phyloP scores from a whole-genome alignment of 1,140 invertebrate genomes.

The Drosophila ambigua region DNA sequence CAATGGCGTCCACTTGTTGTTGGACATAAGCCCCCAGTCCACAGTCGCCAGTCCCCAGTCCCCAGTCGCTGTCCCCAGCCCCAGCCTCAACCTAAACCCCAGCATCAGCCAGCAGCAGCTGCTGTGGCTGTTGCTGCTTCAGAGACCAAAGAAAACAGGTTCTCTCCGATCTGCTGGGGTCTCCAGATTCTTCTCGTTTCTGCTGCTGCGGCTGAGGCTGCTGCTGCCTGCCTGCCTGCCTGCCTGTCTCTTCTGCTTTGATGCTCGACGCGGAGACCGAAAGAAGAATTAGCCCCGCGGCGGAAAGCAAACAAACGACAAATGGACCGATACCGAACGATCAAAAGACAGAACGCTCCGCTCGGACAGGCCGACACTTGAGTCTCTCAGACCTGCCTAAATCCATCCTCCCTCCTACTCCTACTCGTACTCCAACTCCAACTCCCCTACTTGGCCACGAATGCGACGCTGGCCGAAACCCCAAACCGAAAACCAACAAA shows the following conservation, averaged over 20 bases:
- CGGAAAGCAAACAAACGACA: conserved; percentile 80
- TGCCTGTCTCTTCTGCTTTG: conserved; percentile 5
- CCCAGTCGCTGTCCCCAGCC: conserved; percentile 33
- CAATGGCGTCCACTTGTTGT: conserved; percentile 78
- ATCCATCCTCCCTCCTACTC: not conserved
- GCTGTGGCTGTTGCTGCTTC: conserved; percentile 42
- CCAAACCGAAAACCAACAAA: conserved; percentile 69
- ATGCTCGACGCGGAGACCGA: conserved; percentile 18
- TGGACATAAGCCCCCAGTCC: conserved; percentile 32
- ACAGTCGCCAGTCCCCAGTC: not conserved
- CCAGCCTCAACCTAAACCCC: conserved; percentile 31
- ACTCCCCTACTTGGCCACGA: conserved; percentile 1
- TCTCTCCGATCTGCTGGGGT: conserved; percentile 35
- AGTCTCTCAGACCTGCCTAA: conserved; percentile 31
- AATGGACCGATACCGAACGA: conserved; percentile 81
- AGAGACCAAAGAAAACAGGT: conserved; percentile 42
- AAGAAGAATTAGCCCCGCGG: conserved; percentile 76
- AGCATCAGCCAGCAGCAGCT: conserved; percentile 45
- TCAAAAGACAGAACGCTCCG: conserved; percentile 69
- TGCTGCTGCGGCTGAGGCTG: conserved; percentile 6
- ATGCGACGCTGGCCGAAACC: conserved; percentile 20
- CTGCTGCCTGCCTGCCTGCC: not conserved
- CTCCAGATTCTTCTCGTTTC: conserved; percentile 53
- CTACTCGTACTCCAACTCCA: conserved; percentile 9
- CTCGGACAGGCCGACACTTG: conserved; percentile 46